Percentiles rank a stretch among this genome's conserved stretches.
Evolutionary conservation across 23 tunicate species (phyloP).

Genomic region (Halocynthia roretzi): DNA sequence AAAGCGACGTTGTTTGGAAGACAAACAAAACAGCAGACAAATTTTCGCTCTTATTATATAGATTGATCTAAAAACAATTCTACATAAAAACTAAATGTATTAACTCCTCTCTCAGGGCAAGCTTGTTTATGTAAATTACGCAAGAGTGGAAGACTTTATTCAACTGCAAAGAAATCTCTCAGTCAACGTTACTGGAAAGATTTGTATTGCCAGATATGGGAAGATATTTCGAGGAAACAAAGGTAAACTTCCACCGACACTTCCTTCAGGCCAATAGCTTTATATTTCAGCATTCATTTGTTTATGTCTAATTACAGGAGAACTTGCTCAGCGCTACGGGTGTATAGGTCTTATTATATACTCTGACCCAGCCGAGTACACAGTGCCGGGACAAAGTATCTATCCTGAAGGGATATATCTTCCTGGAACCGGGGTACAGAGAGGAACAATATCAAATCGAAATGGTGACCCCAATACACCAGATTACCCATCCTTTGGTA

Average conservation of each 20-base stretch:
- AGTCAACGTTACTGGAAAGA: constrained; percentile 3
- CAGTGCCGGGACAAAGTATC: constrained; percentile 57
- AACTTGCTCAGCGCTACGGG: constrained; percentile 54
- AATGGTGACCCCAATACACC: constrained; percentile 63
- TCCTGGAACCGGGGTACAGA: constrained; percentile 67
- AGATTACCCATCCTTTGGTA: constrained; percentile 67
- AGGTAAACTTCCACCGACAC: not conserved
- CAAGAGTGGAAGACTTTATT: constrained; percentile 16
- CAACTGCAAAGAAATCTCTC: not conserved
- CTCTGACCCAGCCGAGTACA: constrained; percentile 75
- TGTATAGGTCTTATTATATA: constrained; percentile 62
- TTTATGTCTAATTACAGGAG: constrained; percentile 20
- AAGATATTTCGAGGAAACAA: constrained; percentile 29
- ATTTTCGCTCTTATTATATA: too few species aligned
- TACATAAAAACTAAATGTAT: not conserved
- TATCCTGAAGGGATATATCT: constrained; percentile 58
- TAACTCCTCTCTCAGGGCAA: constrained; percentile 3
- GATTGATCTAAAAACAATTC: too few species aligned
- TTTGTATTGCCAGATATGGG: constrained; percentile 18
- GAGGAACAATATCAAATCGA: constrained; percentile 46
- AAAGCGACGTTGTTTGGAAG: too few species aligned
- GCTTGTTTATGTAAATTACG: constrained; percentile 23
- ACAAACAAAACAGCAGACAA: too few species aligned
- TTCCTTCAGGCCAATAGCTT: too few species aligned
- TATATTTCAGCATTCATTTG: too few species aligned